A percentile compares a stretch with the other conserved stretches of the same genome.
phyloP scores from a whole-genome alignment of 2,797 vertebrate genomes.

The Leptatherina wallacei region DNA sequence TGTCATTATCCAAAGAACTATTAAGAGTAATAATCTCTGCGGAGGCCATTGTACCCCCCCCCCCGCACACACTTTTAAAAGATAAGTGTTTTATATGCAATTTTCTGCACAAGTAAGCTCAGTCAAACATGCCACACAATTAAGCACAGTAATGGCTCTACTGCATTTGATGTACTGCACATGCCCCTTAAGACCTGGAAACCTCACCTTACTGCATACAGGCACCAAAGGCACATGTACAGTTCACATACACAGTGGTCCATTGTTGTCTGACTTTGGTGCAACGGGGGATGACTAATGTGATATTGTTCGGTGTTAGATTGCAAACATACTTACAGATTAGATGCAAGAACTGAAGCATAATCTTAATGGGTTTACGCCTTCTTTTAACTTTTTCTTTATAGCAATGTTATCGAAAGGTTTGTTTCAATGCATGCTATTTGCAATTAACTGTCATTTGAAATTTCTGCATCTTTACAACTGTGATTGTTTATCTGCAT shows the following conservation, averaged over 20 bases:
- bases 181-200: conserved; percentile 18
- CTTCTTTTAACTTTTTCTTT: neutral
- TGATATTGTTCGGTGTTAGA: conserved; percentile 4
- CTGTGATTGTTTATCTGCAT: neutral
- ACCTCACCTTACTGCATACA: conserved; percentile 29
- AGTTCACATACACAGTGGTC: conserved; percentile 13
- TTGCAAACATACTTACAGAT: neutral
- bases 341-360: neutral
- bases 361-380: neutral
- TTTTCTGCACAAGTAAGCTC: conserved; percentile 69
- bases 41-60: conserved; percentile 9
- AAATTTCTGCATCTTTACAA: conserved; percentile 34
- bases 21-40: conserved; percentile 23
- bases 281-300: conserved; percentile 45
- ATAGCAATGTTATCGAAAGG: conserved; percentile 6
- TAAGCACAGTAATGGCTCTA: conserved; percentile 42
- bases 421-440: conserved; percentile 27
- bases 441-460: neutral
- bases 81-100: conserved; percentile 62
- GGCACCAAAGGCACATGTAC: conserved; percentile 5
- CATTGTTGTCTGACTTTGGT: conserved; percentile 26
- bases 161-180: conserved; percentile 38
- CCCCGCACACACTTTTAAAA: conserved; percentile 22
- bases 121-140: conserved; percentile 56
- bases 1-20: neutral